These are phyloP conservation scores for Cygnus atratus DNA, from an alignment of 2,113 vertebrate genomes.

Conservation along the genomic window DNA sequence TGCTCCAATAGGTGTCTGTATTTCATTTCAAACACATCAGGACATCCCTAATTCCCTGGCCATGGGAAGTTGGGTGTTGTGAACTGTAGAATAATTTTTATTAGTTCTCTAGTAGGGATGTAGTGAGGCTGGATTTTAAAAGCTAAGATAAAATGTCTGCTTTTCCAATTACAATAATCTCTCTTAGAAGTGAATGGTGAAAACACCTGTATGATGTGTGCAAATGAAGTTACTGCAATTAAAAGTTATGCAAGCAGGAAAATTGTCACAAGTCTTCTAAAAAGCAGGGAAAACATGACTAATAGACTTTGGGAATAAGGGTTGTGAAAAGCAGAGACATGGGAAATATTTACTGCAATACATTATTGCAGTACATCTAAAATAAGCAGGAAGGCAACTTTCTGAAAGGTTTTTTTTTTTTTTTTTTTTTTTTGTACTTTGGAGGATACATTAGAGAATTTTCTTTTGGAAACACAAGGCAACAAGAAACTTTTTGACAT, in stretches of 20 bases:
- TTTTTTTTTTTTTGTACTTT: background rate
- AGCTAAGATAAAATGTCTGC: background rate
- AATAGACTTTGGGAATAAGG: background rate
- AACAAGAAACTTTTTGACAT: background rate
- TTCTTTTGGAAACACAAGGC: background rate
- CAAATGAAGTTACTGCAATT: background rate
- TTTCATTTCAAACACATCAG: slow-evolving; percentile 19
- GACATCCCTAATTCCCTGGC: background rate
- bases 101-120: background rate
- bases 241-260: background rate
- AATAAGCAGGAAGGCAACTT: background rate
- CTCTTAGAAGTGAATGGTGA: background rate
- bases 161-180: background rate
- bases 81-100: slow-evolving; percentile 6
- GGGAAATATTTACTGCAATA: background rate
- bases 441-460: background rate
- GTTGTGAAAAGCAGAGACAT: background rate
- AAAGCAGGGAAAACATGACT: background rate
- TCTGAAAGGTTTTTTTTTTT: background rate
- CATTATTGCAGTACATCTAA: background rate
- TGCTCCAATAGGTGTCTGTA: background rate
- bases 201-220: background rate
- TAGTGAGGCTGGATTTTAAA: background rate
- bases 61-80: background rate
- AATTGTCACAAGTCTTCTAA: background rate